Conservation (phyloP, 1,140 invertebrate genomes). For the Nebria ingens region DNA sequence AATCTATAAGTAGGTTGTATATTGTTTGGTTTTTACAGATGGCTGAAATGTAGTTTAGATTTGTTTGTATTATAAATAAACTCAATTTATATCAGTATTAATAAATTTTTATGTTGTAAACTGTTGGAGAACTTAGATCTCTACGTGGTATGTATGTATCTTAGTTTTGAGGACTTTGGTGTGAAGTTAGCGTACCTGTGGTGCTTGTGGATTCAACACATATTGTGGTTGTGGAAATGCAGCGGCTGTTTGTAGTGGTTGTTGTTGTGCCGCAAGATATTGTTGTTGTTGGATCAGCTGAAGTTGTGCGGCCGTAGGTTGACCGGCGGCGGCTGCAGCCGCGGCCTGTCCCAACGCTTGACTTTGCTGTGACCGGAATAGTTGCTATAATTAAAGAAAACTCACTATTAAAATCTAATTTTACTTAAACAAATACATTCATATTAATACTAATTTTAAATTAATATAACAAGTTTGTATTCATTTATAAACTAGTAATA, state of each 20-base stretch:
- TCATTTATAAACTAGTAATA: no score
- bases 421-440: conserved; percentile 23
- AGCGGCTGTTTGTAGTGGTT: conserved; percentile 49
- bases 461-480: no score
- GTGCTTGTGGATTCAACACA: conserved; percentile 58
- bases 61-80: no score
- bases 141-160: no score
- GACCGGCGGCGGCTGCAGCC: conserved; percentile 36
- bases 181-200: neutral
- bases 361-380: conserved; percentile 72
- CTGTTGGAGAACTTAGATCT: no score
- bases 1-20: no score
- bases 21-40: no score
- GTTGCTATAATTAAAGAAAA: conserved; percentile 78
- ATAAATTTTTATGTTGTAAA: no score
- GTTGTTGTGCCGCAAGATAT: conserved; percentile 44
- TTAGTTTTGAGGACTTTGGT: no score
- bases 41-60: no score
- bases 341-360: conserved; percentile 43
- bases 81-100: no score
- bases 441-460: conserved; percentile 5
- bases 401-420: no score
- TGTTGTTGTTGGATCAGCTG: conserved; percentile 57
- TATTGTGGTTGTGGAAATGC: conserved; percentile 72
- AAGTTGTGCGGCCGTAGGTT: conserved; percentile 51